These are phyloP conservation scores for Drosophila antonietae DNA, from an alignment of 2,888 invertebrate genomes.

Conservation along the genomic window DNA sequence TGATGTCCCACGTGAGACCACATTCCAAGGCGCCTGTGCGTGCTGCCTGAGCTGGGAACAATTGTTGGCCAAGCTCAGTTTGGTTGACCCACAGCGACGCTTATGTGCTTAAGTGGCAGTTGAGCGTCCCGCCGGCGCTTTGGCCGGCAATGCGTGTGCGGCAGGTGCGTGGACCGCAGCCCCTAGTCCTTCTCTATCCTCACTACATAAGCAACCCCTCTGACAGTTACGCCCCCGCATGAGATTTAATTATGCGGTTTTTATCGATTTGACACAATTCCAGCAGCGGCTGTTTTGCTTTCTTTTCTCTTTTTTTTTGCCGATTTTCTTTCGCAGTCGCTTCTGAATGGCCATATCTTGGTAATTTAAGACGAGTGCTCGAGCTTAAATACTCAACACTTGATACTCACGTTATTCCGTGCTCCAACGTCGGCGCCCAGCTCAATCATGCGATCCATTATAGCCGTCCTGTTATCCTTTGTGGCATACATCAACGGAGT, in stretches of 20 bases:
- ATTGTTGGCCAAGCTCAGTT: constrained; percentile 71
- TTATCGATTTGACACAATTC: constrained; percentile 82
- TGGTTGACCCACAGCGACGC: constrained; percentile 67
- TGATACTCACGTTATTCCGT: constrained; percentile 93
- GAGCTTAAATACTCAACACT: constrained; percentile 16
- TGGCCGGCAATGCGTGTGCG: constrained; percentile 46
- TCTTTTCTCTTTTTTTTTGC: constrained; percentile 29
- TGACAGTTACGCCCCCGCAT: constrained; percentile 50
- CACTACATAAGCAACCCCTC: background rate
- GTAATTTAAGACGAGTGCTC: constrained; percentile 46
- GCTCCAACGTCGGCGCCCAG: constrained; percentile 96
- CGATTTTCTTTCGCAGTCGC: constrained; percentile 32
- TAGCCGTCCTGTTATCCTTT: constrained; percentile 95
- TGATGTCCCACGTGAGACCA: constrained; percentile 7
- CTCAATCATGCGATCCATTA: constrained; percentile 96
- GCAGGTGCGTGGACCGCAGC: constrained; percentile 57
- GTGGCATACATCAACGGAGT: constrained; percentile 98
- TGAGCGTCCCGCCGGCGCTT: constrained; percentile 43
- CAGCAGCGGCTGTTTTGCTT: constrained; percentile 46
- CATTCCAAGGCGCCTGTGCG: constrained; percentile 45
- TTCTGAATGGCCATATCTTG: constrained; percentile 15
- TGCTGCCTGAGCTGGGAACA: constrained; percentile 36
- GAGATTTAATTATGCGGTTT: constrained; percentile 80
- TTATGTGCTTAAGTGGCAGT: constrained; percentile 37
- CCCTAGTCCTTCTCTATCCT: background rate